A percentile compares a stretch with the other conserved stretches of the same genome.
phyloP scores from a whole-genome alignment of 1,140 invertebrate species.

The Ptiloglossa arizonensis region DNA sequence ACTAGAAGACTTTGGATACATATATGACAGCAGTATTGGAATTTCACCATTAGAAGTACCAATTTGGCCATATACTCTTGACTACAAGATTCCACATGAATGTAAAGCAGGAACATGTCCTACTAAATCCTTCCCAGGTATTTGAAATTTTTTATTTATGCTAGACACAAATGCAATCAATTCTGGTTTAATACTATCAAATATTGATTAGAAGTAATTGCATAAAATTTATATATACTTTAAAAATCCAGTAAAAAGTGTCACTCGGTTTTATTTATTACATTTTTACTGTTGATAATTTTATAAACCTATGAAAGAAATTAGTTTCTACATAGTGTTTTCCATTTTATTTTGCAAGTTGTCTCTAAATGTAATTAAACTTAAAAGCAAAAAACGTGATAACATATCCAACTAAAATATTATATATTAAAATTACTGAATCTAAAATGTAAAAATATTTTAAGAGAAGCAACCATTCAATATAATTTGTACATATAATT shows the following conservation, averaged over 20 bases:
- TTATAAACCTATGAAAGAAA: too few species aligned
- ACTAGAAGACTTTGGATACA: slow-evolving; percentile 94
- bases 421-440: too few species aligned
- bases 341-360: too few species aligned
- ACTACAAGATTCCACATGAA: slow-evolving; percentile 95
- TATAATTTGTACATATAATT: too few species aligned
- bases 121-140: slow-evolving; percentile 93
- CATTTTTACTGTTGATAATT: background rate
- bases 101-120: slow-evolving; percentile 96
- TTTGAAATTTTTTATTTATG: slow-evolving; percentile 35
- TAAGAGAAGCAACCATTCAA: too few species aligned
- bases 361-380: too few species aligned
- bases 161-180: background rate
- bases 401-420: too few species aligned
- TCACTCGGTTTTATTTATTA: background rate
- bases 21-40: slow-evolving; percentile 95
- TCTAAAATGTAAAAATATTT: too few species aligned
- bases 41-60: slow-evolving; percentile 91
- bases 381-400: too few species aligned
- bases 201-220: too few species aligned
- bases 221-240: background rate
- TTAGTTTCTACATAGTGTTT: too few species aligned
- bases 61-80: slow-evolving; percentile 97
- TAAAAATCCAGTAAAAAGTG: slow-evolving; percentile 13
- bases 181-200: background rate